Conservation (phyloP, 1,140 invertebrate genomes). For the Elysia chlorotica region DNA sequence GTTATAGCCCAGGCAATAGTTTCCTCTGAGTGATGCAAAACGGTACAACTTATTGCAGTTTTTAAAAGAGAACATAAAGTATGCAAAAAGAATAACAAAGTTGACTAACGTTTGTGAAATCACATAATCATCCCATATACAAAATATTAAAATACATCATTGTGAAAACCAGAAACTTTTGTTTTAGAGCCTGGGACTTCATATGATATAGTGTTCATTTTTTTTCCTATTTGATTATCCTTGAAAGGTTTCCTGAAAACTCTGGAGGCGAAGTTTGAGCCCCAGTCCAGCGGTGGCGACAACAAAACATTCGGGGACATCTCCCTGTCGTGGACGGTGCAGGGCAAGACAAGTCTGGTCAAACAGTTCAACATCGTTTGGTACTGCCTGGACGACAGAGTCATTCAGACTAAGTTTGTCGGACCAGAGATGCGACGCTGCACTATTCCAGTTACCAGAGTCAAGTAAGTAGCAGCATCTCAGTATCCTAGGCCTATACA, state of each 20-base stretch:
- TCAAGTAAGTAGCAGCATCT: constrained; percentile 43
- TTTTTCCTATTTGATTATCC: neutral
- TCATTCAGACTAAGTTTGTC: constrained; percentile 55
- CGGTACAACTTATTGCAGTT: too few relatives aligned
- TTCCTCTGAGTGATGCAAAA: too few relatives aligned
- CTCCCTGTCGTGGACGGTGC: constrained; percentile 47
- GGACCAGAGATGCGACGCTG: constrained; percentile 43
- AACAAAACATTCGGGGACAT: constrained; percentile 50
- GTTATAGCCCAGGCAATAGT: too few relatives aligned
- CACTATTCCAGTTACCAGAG: constrained; percentile 50
- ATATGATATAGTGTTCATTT: too few relatives aligned
- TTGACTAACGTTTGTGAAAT: too few relatives aligned
- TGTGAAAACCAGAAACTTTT: too few relatives aligned
- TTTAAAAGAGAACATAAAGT: too few relatives aligned
- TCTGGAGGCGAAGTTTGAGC: constrained; percentile 38
- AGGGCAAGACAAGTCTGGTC: constrained; percentile 43
- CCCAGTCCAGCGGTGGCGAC: constrained; percentile 40
- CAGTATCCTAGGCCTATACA: too few relatives aligned
- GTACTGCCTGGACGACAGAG: constrained; percentile 51
- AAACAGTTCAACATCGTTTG: constrained; percentile 60
- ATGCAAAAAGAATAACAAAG: too few relatives aligned
- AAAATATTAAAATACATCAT: too few relatives aligned
- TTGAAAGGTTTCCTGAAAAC: constrained; percentile 43
- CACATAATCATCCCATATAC: too few relatives aligned
- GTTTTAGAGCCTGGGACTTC: too few relatives aligned